Evolutionary conservation across 2,797 vertebrate genomes (phyloP), one percentile per base, ranked within the genome.

Genomic region (Botia kubotai): DNA sequence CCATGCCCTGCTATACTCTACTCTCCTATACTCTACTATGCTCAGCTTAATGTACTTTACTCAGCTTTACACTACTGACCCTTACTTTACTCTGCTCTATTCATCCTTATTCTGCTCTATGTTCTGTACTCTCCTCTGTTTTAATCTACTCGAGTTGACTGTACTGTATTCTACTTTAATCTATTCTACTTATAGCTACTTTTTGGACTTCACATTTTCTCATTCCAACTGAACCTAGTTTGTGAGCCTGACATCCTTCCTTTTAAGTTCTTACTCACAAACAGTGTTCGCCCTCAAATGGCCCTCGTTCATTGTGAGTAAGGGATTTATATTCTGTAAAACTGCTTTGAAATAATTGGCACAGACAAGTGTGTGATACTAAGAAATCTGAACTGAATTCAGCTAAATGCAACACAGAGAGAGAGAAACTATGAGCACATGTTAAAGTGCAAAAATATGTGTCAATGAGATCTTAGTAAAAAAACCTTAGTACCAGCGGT

Each of bases 391-490:
- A 26, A 46, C 0, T 46, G 36, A 69, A 68, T 16, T 57, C 6
- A 68, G 13, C 7, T 76, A 21, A 67, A 23, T 17, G 52, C 33
- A 55, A 19, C 75, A 68, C 63, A 77, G 33, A 19, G 52, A 58
- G 65, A 77, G 52, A 46, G 21, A 46, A 46, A 46, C 43, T 8
- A 46, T 46, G 10, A 77, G 63, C 63, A 76, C 63, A 57, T 17
- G 63, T 68, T 77, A 52, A 68, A 67, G 63, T 68, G 63, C 33
- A 55, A 60, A 69, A 77, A 57, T 69, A 60, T 77, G 66, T 50
- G 55, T 78, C 23, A 78, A 69, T 48, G 36, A 58, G 16, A 36
- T 65, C 16, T 2, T 5, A 33, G 21, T 46, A 39, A 26, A 26
- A n/a, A 10, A 0, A 33, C 23, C 17, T 14, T 52, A 62, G 17